These are phyloP conservation scores for Rhinella marina DNA, from an alignment of 2,797 vertebrate species.

Conservation along the genomic window DNA sequence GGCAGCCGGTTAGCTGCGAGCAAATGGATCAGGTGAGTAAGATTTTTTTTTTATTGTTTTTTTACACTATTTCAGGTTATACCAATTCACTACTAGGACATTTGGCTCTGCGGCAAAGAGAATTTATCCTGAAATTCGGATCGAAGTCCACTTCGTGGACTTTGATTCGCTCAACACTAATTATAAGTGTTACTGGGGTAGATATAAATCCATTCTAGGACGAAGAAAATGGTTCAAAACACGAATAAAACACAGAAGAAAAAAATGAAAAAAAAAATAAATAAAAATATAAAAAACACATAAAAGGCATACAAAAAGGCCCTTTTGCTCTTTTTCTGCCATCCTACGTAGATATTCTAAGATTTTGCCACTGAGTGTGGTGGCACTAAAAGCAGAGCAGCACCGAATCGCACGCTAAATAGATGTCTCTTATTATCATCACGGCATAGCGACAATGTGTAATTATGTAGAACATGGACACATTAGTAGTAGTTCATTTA, in stretches of 20 bases:
- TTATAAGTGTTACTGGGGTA: neutral
- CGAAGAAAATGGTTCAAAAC: neutral
- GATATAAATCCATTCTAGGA: neutral
- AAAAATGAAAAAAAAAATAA: neutral
- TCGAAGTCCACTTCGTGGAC: too few relatives aligned
- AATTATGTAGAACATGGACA: slow-evolving; percentile 13
- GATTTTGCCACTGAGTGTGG: neutral
- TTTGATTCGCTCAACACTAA: too few relatives aligned
- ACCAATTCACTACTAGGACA: too few relatives aligned
- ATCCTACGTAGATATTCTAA: neutral
- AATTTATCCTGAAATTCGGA: too few relatives aligned
- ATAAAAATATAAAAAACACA: neutral
- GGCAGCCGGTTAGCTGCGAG: too few relatives aligned
- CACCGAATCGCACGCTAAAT: neutral
- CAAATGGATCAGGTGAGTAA: too few relatives aligned
- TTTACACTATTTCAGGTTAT: too few relatives aligned
- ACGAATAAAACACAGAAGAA: too few relatives aligned
- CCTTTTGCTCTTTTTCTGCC: neutral
- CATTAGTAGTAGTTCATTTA: slow-evolving; percentile 9
- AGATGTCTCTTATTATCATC: neutral
- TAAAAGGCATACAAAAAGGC: neutral
- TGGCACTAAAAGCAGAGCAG: neutral
- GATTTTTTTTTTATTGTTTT: too few relatives aligned
- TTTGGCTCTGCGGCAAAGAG: too few relatives aligned
- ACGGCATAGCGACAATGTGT: neutral